phyloP scores from a whole-genome alignment of 2,797 vertebrate genomes.

The Cyprinella venusta region DNA sequence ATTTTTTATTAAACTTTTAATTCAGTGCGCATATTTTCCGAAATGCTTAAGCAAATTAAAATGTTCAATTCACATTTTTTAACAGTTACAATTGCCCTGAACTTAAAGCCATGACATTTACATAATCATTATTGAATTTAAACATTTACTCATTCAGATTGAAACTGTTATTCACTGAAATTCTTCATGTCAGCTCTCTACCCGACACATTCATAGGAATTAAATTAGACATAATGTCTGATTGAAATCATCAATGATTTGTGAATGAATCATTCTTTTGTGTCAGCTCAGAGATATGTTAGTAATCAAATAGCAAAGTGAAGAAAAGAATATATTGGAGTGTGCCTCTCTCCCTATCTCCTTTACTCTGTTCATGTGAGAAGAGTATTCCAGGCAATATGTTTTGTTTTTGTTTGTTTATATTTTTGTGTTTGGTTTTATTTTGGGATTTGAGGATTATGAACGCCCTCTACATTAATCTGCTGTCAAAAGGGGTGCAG shows the following conservation, averaged over 20 bases:
- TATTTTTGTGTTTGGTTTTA: conserved; percentile 34
- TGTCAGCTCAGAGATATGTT: neutral
- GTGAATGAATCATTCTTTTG: neutral
- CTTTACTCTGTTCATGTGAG: neutral
- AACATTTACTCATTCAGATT: too few relatives aligned
- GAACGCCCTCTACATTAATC: conserved; percentile 43
- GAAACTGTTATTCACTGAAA: neutral
- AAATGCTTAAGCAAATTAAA: too few relatives aligned
- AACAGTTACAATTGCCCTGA: neutral
- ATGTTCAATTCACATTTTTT: too few relatives aligned
- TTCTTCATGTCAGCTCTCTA: neutral
- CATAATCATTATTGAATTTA: too few relatives aligned
- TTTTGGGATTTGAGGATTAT: conserved; percentile 41
- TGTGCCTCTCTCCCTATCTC: too few relatives aligned
- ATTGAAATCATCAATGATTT: neutral
- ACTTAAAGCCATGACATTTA: neutral
- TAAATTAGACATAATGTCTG: neutral
- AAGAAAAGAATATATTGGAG: neutral
- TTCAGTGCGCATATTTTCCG: too few relatives aligned
- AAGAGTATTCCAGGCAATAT: neutral
- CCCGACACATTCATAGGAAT: neutral
- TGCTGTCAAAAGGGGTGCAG: conserved; percentile 32
- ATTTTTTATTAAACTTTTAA: too few relatives aligned
- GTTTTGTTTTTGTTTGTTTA: conserved; percentile 40
- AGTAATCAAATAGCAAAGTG: neutral